Evolutionary conservation across 2,888 invertebrate genomes (phyloP).

Genomic region (Heliconius hortense): DNA sequence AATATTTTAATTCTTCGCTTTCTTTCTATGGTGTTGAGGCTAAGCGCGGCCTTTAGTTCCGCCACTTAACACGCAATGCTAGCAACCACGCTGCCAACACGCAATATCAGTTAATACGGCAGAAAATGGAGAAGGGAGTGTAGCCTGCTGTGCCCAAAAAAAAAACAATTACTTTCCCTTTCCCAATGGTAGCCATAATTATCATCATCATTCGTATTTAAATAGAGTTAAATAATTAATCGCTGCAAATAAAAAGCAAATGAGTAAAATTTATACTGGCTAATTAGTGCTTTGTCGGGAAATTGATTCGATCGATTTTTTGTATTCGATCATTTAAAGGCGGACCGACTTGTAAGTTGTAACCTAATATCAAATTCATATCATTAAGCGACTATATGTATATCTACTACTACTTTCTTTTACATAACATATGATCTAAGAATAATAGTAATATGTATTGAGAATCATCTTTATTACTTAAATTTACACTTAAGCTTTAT

Average conservation of each 20-base stretch:
- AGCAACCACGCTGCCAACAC: no score
- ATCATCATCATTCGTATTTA: background rate
- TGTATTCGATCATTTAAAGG: conserved; percentile 1
- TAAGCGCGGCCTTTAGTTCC: no score
- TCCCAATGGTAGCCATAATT: background rate
- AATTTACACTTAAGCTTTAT: background rate
- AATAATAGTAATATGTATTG: background rate
- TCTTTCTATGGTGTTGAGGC: no score
- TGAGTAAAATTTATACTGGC: background rate
- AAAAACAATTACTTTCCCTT: background rate
- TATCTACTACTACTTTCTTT: conserved; percentile 1
- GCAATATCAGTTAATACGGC: no score
- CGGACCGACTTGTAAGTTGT: background rate
- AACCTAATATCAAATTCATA: no score
- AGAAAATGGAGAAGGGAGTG: no score
- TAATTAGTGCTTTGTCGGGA: conserved; percentile 1
- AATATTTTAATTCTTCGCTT: no score
- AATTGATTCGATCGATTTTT: background rate
- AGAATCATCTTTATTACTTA: background rate
- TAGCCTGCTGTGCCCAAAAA: no score
- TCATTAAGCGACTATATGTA: background rate
- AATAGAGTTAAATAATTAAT: background rate
- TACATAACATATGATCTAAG: background rate
- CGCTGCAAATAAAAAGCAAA: background rate
- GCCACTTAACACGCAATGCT: no score